Evolutionary conservation across 2,888 invertebrate species (phyloP).

Genomic region (Lymantria monacha): DNA sequence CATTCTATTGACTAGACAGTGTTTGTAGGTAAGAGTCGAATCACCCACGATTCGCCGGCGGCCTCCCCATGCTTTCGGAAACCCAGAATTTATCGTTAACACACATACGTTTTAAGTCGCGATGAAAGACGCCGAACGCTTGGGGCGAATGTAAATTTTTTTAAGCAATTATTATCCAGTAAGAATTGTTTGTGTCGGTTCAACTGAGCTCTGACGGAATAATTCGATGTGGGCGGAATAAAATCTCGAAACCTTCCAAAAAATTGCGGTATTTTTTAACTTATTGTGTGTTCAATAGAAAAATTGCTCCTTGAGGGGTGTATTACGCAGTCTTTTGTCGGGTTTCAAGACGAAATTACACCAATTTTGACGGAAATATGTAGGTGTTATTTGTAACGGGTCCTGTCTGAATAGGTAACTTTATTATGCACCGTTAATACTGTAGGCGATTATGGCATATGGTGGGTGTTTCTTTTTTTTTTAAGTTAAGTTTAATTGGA

Average conservation of each 20-base stretch:
- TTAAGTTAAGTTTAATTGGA: too few species aligned
- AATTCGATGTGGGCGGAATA: constrained; percentile 27
- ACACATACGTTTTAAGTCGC: constrained; percentile 31
- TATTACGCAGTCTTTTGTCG: constrained; percentile 16
- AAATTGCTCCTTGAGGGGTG: constrained; percentile 25
- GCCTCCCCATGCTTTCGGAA: constrained; percentile 47
- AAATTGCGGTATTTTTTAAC: constrained; percentile 12
- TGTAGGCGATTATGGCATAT: not conserved
- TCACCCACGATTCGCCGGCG: constrained; percentile 45
- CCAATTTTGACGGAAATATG: constrained; percentile 1
- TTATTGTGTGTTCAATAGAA: constrained; percentile 11
- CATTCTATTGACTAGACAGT: constrained; percentile 1
- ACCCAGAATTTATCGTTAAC: constrained; percentile 50
- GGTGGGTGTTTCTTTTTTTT: not conserved
- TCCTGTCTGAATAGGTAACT: constrained; percentile 2
- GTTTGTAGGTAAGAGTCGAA: constrained; percentile 25
- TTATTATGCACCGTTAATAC: not conserved
- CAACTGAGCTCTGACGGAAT: constrained; percentile 6
- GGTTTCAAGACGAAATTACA: constrained; percentile 4
- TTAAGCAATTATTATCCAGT: constrained; percentile 33
- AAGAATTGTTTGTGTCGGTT: constrained; percentile 28
- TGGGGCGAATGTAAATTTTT: constrained; percentile 39
- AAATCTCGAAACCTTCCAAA: constrained; percentile 2
- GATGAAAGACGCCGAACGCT: constrained; percentile 45
- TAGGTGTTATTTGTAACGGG: constrained; percentile 1